Evolutionary conservation across 2,113 vertebrate genomes (phyloP).

Genomic region (Pseudorhombus dupliciocellatus): DNA sequence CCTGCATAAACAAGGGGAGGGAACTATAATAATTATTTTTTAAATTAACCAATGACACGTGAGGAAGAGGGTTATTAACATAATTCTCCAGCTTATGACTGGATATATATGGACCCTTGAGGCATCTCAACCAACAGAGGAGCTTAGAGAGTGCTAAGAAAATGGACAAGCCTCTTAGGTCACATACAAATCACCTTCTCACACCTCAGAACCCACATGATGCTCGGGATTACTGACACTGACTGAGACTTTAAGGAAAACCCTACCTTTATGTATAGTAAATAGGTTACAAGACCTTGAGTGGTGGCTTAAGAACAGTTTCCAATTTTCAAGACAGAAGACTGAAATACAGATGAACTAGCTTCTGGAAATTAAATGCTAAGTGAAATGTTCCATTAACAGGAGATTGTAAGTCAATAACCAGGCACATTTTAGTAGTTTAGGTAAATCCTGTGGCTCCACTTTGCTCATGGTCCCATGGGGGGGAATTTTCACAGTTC

Average conservation of each 20-base stretch:
- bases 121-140: slow-evolving; percentile 24
- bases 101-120: slow-evolving; percentile 10
- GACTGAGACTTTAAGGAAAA: background rate
- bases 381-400: background rate
- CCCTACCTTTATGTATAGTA: background rate
- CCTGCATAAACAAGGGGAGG: slow-evolving; percentile 71
- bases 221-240: background rate
- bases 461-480: slow-evolving; percentile 9
- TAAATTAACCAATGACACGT: background rate
- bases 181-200: slow-evolving; percentile 13
- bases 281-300: background rate
- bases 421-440: slow-evolving; percentile 26
- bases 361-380: slow-evolving; percentile 13
- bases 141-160: slow-evolving; percentile 38
- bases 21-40: background rate
- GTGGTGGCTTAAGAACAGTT: background rate
- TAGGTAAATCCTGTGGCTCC: slow-evolving; percentile 37
- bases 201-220: background rate
- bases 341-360: background rate
- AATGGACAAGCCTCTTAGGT: slow-evolving; percentile 31
- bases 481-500: slow-evolving; percentile 30
- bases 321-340: background rate
- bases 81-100: slow-evolving; percentile 6
- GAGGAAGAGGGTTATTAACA: background rate
- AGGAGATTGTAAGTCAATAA: slow-evolving; percentile 36